Evolutionary conservation across 1,140 invertebrate species (phyloP).

Genomic region (Saccostrea echinata): DNA sequence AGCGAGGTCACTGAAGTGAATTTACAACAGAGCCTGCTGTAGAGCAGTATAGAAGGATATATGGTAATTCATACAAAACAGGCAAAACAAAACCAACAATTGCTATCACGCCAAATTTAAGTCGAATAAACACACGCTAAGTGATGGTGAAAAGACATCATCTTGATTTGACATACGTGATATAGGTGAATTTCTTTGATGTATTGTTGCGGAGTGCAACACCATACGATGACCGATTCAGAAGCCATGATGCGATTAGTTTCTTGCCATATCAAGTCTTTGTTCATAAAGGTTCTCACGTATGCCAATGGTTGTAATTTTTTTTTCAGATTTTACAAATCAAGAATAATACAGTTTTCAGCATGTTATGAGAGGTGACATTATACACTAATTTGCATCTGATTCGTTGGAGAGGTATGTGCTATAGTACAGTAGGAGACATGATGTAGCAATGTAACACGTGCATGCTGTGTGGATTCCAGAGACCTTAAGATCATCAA

Average conservation of each 20-base stretch:
- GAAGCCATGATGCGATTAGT: conserved; percentile 15
- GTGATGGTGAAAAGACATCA: conserved; percentile 31
- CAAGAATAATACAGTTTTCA: conserved; percentile 24
- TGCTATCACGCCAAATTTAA: conserved; percentile 29
- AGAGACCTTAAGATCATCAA: no score
- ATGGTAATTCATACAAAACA: conserved; percentile 18
- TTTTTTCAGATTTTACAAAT: conserved; percentile 21
- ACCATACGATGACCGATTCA: conserved; percentile 14
- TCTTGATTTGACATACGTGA: conserved; percentile 22
- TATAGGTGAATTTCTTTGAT: conserved; percentile 35
- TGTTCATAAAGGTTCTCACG: conserved; percentile 8
- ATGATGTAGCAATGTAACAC: neutral
- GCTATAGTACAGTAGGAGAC: neutral
- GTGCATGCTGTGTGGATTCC: neutral
- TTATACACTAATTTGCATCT: neutral
- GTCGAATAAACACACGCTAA: conserved; percentile 31
- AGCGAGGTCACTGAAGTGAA: conserved; percentile 6
- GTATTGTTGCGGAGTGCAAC: conserved; percentile 4
- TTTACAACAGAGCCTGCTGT: neutral
- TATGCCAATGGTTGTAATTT: neutral
- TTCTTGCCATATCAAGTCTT: conserved; percentile 21
- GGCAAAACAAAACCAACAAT: conserved; percentile 38
- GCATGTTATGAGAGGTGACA: conserved; percentile 8
- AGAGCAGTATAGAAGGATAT: neutral
- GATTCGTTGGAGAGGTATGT: neutral